phyloP scores from a whole-genome alignment of 2,113 vertebrate genomes.

The Morone chrysops region DNA sequence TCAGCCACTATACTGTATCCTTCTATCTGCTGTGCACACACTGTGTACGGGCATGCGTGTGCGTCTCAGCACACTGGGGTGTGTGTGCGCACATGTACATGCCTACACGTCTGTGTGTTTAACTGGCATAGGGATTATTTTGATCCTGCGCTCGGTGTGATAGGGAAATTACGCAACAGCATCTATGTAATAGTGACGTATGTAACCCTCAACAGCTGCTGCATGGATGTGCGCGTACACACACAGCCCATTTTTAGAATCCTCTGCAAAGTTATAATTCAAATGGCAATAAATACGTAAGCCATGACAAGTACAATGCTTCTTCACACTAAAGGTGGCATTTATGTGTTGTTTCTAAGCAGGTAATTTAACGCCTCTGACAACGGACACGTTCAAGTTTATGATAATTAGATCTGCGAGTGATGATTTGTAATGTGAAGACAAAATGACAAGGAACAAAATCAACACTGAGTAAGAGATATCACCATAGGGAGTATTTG shows the following conservation, averaged over 20 bases:
- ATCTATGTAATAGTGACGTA: conserved; percentile 71
- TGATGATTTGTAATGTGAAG: conserved; percentile 18
- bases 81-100: conserved; percentile 1
- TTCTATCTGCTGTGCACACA: conserved; percentile 18
- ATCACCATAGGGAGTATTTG: conserved; percentile 9
- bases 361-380: background rate
- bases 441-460: conserved; percentile 6
- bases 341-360: conserved; percentile 3
- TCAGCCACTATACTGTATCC: conserved; percentile 62
- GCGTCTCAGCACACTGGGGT: background rate
- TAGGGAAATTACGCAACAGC: conserved; percentile 69
- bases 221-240: background rate
- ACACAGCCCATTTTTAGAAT: background rate
- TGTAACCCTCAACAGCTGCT: conserved; percentile 61
- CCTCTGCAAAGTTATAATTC: conserved; percentile 23
- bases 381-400: conserved; percentile 3
- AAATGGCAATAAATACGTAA: conserved; percentile 14
- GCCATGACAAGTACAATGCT: background rate
- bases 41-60: background rate
- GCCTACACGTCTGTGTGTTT: conserved; percentile 53
- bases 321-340: conserved; percentile 13
- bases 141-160: conserved; percentile 65
- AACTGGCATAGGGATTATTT: conserved; percentile 70
- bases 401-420: conserved; percentile 26
- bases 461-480: conserved; percentile 15